phyloP scores from a whole-genome alignment of 2,113 vertebrate genomes.

The Myocastor coypus region DNA sequence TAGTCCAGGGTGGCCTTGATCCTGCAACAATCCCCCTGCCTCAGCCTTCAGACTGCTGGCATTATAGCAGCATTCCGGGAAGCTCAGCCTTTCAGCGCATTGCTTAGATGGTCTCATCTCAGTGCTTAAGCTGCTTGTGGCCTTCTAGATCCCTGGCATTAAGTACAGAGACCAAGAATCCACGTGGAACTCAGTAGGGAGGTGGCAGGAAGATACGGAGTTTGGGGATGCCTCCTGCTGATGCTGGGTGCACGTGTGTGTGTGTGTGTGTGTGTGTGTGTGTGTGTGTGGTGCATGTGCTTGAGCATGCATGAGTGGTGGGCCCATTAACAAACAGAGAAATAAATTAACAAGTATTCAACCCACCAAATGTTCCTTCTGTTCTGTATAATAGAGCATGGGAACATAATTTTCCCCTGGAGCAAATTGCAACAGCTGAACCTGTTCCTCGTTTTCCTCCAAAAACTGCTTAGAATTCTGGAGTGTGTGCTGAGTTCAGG shows the following conservation, averaged over 20 bases:
- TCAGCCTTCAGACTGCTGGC: neutral
- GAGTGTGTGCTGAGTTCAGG: conserved; percentile 55
- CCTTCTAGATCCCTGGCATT: neutral
- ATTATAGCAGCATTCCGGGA: neutral
- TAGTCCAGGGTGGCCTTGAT: neutral
- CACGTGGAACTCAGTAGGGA: neutral
- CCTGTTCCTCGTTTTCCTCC: conserved; percentile 65
- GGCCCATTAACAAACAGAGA: conserved; percentile 78
- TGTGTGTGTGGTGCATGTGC: neutral
- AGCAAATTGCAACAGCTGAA: conserved; percentile 75
- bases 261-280: no score
- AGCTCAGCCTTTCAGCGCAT: neutral
- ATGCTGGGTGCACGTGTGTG: neutral
- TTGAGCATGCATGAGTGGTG: neutral
- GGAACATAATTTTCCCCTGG: conserved; percentile 77
- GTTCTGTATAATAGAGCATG: conserved; percentile 68
- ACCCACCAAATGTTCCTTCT: conserved; percentile 80
- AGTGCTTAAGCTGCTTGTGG: fast-evolving
- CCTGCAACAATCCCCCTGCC: neutral
- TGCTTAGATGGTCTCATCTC: neutral
- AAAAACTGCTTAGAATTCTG: conserved; percentile 75
- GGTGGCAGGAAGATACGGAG: neutral
- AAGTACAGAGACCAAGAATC: neutral
- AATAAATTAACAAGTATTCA: conserved; percentile 80
- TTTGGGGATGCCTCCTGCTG: fast-evolving